Evolutionary conservation across 1,140 invertebrate species (phyloP), one percentile per base, ranked within the genome.

Genomic region (Drosophila ohnishii): DNA sequence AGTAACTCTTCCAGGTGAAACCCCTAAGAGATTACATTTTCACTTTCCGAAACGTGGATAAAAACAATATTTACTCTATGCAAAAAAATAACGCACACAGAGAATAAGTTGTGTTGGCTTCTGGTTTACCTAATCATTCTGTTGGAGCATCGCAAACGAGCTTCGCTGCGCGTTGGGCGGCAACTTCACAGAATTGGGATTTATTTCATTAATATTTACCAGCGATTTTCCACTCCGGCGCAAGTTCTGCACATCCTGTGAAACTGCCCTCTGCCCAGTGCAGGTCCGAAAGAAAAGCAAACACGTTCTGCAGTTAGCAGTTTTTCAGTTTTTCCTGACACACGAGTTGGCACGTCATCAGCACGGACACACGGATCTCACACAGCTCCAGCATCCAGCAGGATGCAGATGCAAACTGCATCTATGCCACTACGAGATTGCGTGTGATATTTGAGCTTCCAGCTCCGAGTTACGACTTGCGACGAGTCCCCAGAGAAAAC

Each of bases 341-440:
- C 45, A 74, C 45, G 34, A 66, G 39, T 42, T 51, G 56, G 66
- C 70, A 75, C 51, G 35, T 70, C 60, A 70, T 62, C 70, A 74
- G 34, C 69, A 51, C 69, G 69, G 57, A 60, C 57, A 53, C 57
- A 55, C 69, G 34, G 51, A 55, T 25, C 19, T 55, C 51, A n/a
- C 34, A 55, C 22, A 48, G 25, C 16, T 28, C 25, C 11, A 37
- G 25, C 16, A n/a, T 28, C 25, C 11, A 37, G n/a, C n/a, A 25
- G 51, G 51, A 55, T 40, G 45, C 47, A 28, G 34, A 59, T 42
- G 70, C 58, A 47, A 65, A 16, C 28, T 37, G 50, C 35, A 63
- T 51, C 50, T 51, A 51, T 32, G 19, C 19, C 34, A 25, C 13
- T 16, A 37, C 30, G 39, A 42, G 22, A 40, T 37, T 60, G 55